A percentile compares a stretch with the other conserved stretches of the same genome.
Evolutionary conservation across 2,888 invertebrate genomes (phyloP).

Genomic region (Brenthis daphne): DNA sequence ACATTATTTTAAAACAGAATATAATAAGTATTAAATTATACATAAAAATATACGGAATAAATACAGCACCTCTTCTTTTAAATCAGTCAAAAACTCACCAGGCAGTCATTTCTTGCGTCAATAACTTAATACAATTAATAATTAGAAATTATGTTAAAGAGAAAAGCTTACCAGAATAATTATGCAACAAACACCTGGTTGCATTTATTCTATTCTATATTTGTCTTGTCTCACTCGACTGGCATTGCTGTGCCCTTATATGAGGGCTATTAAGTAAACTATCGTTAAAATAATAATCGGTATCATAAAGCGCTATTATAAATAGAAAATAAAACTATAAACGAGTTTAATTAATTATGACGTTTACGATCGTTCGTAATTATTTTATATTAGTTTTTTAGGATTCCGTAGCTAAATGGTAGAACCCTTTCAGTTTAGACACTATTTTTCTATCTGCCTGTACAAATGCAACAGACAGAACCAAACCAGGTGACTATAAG

Average conservation of each 20-base stretch:
- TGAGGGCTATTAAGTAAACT: slow-evolving; percentile 7
- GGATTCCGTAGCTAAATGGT: not conserved
- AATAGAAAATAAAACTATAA: slow-evolving; percentile 3
- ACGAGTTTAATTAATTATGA: slow-evolving; percentile 7
- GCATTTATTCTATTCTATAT: not conserved
- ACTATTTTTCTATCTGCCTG: no score
- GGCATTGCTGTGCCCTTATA: slow-evolving; percentile 9
- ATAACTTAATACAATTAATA: not conserved
- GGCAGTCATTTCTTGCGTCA: no score
- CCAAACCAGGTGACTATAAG: no score
- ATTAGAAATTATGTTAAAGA: not conserved
- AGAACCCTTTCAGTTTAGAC: not conserved
- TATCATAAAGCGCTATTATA: slow-evolving; percentile 18
- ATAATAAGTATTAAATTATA: no score
- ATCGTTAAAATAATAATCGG: slow-evolving; percentile 13
- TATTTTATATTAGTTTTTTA: slow-evolving; percentile 5
- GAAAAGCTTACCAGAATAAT: not conserved
- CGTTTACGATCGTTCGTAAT: slow-evolving; percentile 8
- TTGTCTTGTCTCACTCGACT: not conserved
- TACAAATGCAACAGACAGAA: no score
- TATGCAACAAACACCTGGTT: slow-evolving; percentile 9
- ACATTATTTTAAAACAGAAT: no score
- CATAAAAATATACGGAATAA: no score
- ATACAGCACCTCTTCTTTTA: no score
- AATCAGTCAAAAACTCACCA: no score